Conservation (phyloP, 2,888 invertebrate genomes). For the Temnothorax unifasciatus region DNA sequence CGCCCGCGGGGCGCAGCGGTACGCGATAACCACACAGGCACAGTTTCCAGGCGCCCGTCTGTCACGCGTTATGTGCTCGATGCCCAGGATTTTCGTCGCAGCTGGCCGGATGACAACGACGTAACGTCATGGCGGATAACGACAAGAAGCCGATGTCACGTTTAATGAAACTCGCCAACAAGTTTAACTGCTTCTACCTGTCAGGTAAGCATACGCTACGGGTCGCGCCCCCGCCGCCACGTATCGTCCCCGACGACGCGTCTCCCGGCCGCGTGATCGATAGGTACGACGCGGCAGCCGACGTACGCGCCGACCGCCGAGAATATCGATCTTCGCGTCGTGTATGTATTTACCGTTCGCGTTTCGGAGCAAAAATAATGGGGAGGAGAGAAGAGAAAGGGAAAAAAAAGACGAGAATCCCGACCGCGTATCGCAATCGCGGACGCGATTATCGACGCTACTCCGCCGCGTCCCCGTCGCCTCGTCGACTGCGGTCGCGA, state of each 20-base stretch:
- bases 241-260: neutral
- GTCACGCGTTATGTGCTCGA: slow-evolving; percentile 64
- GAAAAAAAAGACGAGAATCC: slow-evolving; percentile 3
- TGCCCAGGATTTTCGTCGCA: slow-evolving; percentile 75
- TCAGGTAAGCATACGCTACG: slow-evolving; percentile 89
- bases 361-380: slow-evolving; percentile 39
- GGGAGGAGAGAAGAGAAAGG: neutral
- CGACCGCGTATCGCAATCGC: neutral
- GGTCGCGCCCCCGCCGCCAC: neutral
- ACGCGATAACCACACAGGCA: slow-evolving; percentile 13
- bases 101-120: slow-evolving; percentile 79
- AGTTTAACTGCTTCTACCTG: slow-evolving; percentile 96
- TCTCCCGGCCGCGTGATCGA: slow-evolving; percentile 40
- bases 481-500: neutral
- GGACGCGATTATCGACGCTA: neutral
- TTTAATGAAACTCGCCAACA: slow-evolving; percentile 93
- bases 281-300: slow-evolving; percentile 66
- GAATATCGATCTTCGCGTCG: slow-evolving; percentile 81
- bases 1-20: neutral
- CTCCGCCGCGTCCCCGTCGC: neutral
- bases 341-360: slow-evolving; percentile 76
- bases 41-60: slow-evolving; percentile 52
- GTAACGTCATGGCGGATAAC: slow-evolving; percentile 85
- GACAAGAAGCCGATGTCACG: slow-evolving; percentile 88
- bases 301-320: slow-evolving; percentile 69